Percentiles rank a stretch among this genome's conserved stretches.
phyloP scores from a whole-genome alignment of 2,113 vertebrate species.

The Salminus brasiliensis region DNA sequence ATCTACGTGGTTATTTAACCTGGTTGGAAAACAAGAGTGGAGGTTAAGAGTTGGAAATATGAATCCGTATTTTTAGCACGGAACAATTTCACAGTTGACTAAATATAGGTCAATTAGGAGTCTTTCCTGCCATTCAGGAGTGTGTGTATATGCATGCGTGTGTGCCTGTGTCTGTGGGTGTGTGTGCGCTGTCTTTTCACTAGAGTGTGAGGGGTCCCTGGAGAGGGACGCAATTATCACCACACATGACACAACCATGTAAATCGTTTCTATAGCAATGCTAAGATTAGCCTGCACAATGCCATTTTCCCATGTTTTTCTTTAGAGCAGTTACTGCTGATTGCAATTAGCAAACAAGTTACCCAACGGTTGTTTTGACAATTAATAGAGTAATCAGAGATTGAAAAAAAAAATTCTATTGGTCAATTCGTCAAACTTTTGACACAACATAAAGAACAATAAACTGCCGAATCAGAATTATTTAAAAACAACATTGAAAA shows the following conservation, averaged over 20 bases:
- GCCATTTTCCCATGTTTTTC: neutral
- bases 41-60: constrained; percentile 2
- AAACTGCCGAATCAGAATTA: no score
- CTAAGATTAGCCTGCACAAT: neutral
- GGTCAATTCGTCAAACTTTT: no score
- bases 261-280: constrained; percentile 16
- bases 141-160: neutral
- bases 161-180: constrained; percentile 13
- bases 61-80: constrained; percentile 63
- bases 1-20: neutral
- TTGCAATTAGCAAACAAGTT: neutral
- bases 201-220: neutral
- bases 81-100: constrained; percentile 60
- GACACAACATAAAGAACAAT: no score
- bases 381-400: no score
- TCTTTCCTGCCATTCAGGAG: constrained; percentile 26
- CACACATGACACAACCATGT: constrained; percentile 8
- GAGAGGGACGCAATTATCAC: constrained; percentile 10
- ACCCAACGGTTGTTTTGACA: neutral
- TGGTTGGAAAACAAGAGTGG: constrained; percentile 22
- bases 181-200: neutral
- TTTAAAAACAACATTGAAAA: no score
- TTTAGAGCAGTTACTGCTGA: neutral
- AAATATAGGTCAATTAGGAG: constrained; percentile 67
- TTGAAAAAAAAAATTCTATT: no score